Conservation (phyloP, 2,888 invertebrate genomes). For the Lepas anatifera region DNA sequence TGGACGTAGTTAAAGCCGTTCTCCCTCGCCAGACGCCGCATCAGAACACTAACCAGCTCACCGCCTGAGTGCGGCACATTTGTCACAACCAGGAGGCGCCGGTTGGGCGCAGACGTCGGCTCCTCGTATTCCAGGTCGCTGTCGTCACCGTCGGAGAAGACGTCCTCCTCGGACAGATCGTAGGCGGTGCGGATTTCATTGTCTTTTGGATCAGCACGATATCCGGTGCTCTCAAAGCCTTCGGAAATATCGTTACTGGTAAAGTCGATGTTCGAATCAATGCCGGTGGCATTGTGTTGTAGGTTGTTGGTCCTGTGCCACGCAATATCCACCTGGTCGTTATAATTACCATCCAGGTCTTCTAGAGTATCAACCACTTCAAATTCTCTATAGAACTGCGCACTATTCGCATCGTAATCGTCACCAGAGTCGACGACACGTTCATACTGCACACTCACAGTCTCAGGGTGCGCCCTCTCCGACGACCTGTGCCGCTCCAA, state of each 20-base stretch:
- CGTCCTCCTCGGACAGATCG: too few relatives aligned
- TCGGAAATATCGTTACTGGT: background rate
- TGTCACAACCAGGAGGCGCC: slow-evolving; percentile 46
- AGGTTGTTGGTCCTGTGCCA: too few relatives aligned
- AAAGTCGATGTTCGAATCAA: background rate
- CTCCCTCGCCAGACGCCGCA: slow-evolving; percentile 45
- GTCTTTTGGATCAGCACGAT: too few relatives aligned
- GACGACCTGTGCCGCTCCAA: background rate
- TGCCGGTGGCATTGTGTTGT: too few relatives aligned
- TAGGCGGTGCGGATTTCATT: background rate
- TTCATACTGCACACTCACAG: background rate
- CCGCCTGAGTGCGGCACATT: slow-evolving; percentile 47
- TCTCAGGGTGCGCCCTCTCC: background rate
- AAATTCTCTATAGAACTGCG: background rate
- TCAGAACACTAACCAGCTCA: slow-evolving; percentile 44
- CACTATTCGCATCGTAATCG: background rate
- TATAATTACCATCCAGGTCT: background rate
- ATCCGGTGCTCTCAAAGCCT: background rate
- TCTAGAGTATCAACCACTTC: background rate
- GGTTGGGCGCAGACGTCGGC: slow-evolving; percentile 29
- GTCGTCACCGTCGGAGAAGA: too few relatives aligned
- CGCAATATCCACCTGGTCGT: too few relatives aligned
- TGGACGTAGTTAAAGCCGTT: slow-evolving; percentile 47
- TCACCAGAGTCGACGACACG: background rate
- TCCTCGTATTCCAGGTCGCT: background rate